Base-by-base conservation (phyloP, 2,888 invertebrate species). In the Abrostola triplasia region DNA sequence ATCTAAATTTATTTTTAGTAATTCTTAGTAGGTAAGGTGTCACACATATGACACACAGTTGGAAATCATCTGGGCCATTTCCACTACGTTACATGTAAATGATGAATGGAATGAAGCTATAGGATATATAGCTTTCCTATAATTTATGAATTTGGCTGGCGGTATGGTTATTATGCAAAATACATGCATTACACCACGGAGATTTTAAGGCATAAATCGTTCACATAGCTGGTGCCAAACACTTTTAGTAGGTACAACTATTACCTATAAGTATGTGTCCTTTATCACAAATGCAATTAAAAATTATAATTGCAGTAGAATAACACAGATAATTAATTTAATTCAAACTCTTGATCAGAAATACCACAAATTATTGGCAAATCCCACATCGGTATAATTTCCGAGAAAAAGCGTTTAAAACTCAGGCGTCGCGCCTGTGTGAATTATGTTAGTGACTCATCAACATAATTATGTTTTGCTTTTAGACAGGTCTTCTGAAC, bases 11-110 rank as follows among this genome's bases (percentile, higher is more conserved):
- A 24, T 24, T 24, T 24, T 24, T 24, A 4, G 24, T 24, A 24
- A 24, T 24, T 24, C 24, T 24, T 24, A 24, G 24, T 24, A 24
- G 24, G 24, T 24, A 4, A 24, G 24, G 24, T 24, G 24, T 24
- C 24, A 24, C 24, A 10, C 35, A 36, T 24, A 4, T 24, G 1
- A 24, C 24, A 10, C 35, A 36, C 44, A 57, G 38, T 54, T 62
- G 8, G 12, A 64, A 38, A 41, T 53, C 42, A 42, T 70, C 51
- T 59, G 63, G 60, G 58, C 53, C 47, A 63, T 56, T 70, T 57
- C 51, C 57, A 59, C 48, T 37, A 61, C 59, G 42, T 48, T 62
- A 60, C 38, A 51, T 60, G 37, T 48, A 12, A 12, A 9, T 53
- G 52, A 64, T 53, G 50, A 51, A 65, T 59, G 7, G 49, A 53